Evolutionary conservation across 1,140 invertebrate species (phyloP).

Genomic region (Bombus fervidus): DNA sequence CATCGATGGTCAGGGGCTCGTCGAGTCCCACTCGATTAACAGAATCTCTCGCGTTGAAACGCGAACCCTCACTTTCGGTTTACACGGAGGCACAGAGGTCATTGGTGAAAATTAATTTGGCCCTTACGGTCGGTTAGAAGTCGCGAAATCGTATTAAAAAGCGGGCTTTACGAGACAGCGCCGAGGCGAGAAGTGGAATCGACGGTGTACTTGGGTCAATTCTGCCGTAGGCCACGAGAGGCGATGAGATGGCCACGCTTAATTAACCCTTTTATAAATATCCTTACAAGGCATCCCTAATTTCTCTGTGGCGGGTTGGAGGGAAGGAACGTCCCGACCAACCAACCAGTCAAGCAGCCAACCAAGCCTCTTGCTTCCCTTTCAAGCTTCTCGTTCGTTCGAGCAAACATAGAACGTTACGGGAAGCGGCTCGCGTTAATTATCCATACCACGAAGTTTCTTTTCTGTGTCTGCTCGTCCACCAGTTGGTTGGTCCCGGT

Average conservation of each 20-base stretch:
- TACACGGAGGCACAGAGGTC: not conserved
- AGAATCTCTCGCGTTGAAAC: not conserved
- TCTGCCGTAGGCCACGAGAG: slow-evolving; percentile 41
- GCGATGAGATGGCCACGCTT: slow-evolving; percentile 61
- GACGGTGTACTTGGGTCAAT: not conserved
- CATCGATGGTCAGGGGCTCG: not conserved
- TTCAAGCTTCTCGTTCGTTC: slow-evolving; percentile 55
- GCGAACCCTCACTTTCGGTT: not conserved
- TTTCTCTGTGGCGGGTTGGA: slow-evolving; percentile 59
- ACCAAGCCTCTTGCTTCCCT: slow-evolving; percentile 30
- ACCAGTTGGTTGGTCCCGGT: slow-evolving; percentile 21
- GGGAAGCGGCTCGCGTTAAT: slow-evolving; percentile 73
- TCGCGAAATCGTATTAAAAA: slow-evolving; percentile 39
- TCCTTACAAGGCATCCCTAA: slow-evolving; percentile 75
- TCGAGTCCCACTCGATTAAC: not conserved
- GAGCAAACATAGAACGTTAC: slow-evolving; percentile 62
- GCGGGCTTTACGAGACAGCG: slow-evolving; percentile 33
- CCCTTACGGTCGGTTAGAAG: slow-evolving; percentile 24
- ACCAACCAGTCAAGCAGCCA: not conserved
- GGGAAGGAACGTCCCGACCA: slow-evolving; percentile 25
- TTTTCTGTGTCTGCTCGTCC: slow-evolving; percentile 54
- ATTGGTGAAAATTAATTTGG: slow-evolving; percentile 5
- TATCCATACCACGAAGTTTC: slow-evolving; percentile 66
- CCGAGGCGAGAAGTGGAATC: slow-evolving; percentile 29
- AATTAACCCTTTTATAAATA: slow-evolving; percentile 79